phyloP scores from a whole-genome alignment of 1,140 invertebrate species.

The Hyles euphorbiae region DNA sequence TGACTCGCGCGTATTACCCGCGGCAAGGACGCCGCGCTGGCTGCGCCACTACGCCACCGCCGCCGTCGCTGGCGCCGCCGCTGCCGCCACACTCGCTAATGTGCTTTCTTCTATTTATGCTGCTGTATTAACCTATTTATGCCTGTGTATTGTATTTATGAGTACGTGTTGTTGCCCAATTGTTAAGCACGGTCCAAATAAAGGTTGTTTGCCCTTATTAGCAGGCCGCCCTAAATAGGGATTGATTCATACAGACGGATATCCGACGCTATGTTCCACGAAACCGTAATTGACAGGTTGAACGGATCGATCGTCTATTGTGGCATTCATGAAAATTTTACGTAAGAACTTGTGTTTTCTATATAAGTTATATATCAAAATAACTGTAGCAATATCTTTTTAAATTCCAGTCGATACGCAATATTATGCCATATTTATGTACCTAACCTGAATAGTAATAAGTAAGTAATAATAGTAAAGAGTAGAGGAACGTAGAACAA shows the following conservation, averaged over 20 bases:
- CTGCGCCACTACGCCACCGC: conserved; percentile 51
- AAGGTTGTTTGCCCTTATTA: no score
- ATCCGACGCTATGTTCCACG: conserved; percentile 5
- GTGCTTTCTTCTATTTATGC: conserved; percentile 32
- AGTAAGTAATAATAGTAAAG: no score
- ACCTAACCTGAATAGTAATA: no score
- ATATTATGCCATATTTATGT: no score
- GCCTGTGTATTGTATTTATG: conserved; percentile 12
- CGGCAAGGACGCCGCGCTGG: conserved; percentile 67
- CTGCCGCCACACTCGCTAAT: conserved; percentile 22
- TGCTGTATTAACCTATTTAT: conserved; percentile 22
- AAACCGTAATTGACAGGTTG: conserved; percentile 12
- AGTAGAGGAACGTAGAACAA: neutral
- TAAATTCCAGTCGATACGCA: no score
- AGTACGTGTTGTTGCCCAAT: neutral
- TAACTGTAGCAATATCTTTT: no score
- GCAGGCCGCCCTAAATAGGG: no score
- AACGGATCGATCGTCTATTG: conserved; percentile 13
- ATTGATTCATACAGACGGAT: conserved; percentile 1
- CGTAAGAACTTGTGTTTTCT: no score
- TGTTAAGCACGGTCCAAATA: no score
- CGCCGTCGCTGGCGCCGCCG: conserved; percentile 29
- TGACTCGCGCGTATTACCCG: conserved; percentile 51
- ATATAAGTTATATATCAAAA: no score
- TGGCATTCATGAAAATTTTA: conserved; percentile 3